Base-by-base conservation (phyloP, 2,797 vertebrate species). In the Enteromius argenteus region DNA sequence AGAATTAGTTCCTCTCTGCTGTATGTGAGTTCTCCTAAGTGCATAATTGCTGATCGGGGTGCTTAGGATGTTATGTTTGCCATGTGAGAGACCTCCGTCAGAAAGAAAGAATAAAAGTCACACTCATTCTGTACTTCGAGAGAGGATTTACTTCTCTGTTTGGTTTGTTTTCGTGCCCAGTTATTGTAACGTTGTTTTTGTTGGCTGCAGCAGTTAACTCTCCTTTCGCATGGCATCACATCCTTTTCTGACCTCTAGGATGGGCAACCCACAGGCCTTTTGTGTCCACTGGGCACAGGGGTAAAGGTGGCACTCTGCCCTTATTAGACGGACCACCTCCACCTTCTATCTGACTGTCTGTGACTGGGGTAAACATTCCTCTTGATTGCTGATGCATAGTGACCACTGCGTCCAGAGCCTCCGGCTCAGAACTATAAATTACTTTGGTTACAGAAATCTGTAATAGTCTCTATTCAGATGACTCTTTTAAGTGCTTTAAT, bases 41-140 rank as follows among this genome's bases (percentile, higher is more conserved):
- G 93, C 92, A 92, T 94, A 95, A 95, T 95, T 96, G 94, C 91
- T 92, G 92, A 95, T 94, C 92, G 92, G 91, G 93, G 93, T 93
- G 90, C 91, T 89, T 88, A 90, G 79, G 72, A 87, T 86, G 91
- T 90, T 92, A 86, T 92, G 91, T 93, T 91, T 91, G 90, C 88
- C 89, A 91, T 90, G 89, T 91, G 91, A 92, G 92, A 91, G 91
- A 91, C 89, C 69, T 79, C 73, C 69, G 87, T 88, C 90, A 90
- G 89, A 53, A 88, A 92, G 91, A 56, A 85, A 49, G 53, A 87
- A 78, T 56, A 23, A 82, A 86, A 79, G 80, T 89, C 87, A 91
- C 91, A 91, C 93, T 92, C 92, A 89, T 89, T 88, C 90, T 92
- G 91, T 93, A 91, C 90, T 91, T 90, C 88, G 91, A 90, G 84